phyloP scores from a whole-genome alignment of 2,797 vertebrate genomes.

The Silurus lanzhouensis region DNA sequence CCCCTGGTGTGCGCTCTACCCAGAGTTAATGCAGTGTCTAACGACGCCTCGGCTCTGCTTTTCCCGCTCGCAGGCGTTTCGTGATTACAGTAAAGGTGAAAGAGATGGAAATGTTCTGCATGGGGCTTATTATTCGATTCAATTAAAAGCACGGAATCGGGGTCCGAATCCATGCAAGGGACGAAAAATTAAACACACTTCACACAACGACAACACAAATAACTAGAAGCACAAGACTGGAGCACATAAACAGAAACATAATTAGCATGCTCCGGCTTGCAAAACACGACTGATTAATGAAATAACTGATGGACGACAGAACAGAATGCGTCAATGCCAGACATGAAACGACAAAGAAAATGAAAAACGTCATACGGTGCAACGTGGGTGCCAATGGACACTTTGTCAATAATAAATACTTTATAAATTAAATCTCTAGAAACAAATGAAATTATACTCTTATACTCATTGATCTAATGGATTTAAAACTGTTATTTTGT shows the following conservation, averaged over 20 bases:
- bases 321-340: not conserved
- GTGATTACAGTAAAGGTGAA: constrained; percentile 8
- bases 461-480: too few species aligned
- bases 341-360: not conserved
- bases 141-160: not conserved
- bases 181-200: not conserved
- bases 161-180: not conserved
- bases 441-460: too few species aligned
- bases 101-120: not conserved
- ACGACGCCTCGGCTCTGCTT: constrained; percentile 1
- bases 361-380: not conserved
- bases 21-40: constrained; percentile 9
- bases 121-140: not conserved
- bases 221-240: too few species aligned
- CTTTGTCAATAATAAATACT: not conserved
- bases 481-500: too few species aligned
- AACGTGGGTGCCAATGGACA: not conserved
- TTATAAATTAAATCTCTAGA: not conserved
- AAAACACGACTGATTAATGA: not conserved
- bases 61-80: constrained; percentile 1
- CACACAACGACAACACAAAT: not conserved
- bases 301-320: not conserved
- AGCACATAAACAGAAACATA: not conserved
- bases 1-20: constrained; percentile 25
- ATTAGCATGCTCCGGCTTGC: not conserved